Evolutionary conservation across 2,113 vertebrate genomes (phyloP).

Genomic region (Syngnathoides biaculeatus): DNA sequence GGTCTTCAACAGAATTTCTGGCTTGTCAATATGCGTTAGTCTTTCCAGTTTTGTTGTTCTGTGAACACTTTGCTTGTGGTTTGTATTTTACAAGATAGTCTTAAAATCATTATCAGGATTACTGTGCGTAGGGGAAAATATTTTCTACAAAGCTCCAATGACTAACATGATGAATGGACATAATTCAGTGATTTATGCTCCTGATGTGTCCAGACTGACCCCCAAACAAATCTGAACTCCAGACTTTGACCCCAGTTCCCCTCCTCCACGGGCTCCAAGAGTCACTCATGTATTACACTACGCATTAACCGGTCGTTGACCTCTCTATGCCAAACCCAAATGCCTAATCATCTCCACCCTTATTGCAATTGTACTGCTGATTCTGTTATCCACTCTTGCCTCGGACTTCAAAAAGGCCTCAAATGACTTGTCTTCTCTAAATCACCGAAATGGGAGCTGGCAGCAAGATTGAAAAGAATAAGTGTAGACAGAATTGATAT

Average conservation of each 20-base stretch:
- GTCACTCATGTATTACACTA: conserved; percentile 53
- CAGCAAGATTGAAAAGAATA: not conserved
- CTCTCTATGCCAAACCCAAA: conserved; percentile 64
- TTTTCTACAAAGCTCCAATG: conserved; percentile 26
- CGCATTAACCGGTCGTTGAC: conserved; percentile 66
- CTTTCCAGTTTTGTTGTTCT: not conserved
- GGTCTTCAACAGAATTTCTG: not conserved
- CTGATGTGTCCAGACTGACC: conserved; percentile 43
- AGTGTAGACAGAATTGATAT: not conserved
- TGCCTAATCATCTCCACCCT: conserved; percentile 56
- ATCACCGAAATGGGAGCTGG: conserved; percentile 18
- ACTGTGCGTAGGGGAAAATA: not conserved
- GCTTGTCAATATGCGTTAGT: not conserved
- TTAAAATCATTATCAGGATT: not conserved
- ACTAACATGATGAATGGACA: conserved; percentile 48
- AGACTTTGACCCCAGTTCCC: conserved; percentile 38
- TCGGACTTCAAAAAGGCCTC: conserved; percentile 34
- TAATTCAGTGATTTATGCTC: conserved; percentile 36
- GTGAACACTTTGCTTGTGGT: not conserved
- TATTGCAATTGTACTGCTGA: conserved; percentile 47
- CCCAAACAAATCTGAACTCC: conserved; percentile 41
- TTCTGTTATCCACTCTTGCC: conserved; percentile 51
- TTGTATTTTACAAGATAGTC: not conserved
- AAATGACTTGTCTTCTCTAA: conserved; percentile 37
- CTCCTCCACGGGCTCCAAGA: conserved; percentile 16